Percentiles rank a stretch among this genome's conserved stretches.
Evolutionary conservation across 2,797 vertebrate genomes (phyloP).

Genomic region (Gadopsis marmoratus): DNA sequence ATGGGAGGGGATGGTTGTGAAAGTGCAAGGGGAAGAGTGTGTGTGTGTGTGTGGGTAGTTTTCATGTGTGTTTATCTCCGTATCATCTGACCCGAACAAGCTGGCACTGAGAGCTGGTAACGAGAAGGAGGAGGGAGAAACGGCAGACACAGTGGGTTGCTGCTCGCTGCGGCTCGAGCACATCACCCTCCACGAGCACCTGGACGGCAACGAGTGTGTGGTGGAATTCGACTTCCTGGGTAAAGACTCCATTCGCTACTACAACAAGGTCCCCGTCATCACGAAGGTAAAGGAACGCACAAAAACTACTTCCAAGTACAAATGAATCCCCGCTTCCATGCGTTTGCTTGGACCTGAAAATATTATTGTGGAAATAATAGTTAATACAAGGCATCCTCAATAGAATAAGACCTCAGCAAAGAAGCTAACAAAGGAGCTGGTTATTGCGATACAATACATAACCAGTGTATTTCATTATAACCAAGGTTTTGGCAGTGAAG

Average conservation of each 20-base stretch:
- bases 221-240: conserved; percentile 89
- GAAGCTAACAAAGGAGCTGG: not conserved
- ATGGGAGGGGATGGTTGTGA: not conserved
- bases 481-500: conserved; percentile 49
- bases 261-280: conserved; percentile 85
- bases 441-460: conserved; percentile 1
- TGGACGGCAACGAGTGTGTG: conserved; percentile 77
- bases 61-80: conserved; percentile 34
- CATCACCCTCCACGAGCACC: conserved; percentile 81
- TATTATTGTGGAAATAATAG: not conserved
- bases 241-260: conserved; percentile 88
- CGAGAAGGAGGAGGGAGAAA: conserved; percentile 88
- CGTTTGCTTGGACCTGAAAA: not conserved
- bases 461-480: conserved; percentile 30
- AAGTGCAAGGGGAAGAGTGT: not conserved
- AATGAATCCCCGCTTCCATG: not conserved
- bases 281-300: conserved; percentile 76
- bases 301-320: not conserved
- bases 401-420: not conserved
- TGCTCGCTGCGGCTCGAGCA: conserved; percentile 88
- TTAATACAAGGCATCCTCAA: not conserved
- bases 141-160: conserved; percentile 88
- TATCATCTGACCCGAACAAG: conserved; percentile 68
- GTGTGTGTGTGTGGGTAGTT: too few relatives aligned
- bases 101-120: conserved; percentile 87